Percentiles rank a stretch among this genome's conserved stretches.
Evolutionary conservation across 2,797 vertebrate species (phyloP).

Genomic region (Chloroceryle amazona): DNA sequence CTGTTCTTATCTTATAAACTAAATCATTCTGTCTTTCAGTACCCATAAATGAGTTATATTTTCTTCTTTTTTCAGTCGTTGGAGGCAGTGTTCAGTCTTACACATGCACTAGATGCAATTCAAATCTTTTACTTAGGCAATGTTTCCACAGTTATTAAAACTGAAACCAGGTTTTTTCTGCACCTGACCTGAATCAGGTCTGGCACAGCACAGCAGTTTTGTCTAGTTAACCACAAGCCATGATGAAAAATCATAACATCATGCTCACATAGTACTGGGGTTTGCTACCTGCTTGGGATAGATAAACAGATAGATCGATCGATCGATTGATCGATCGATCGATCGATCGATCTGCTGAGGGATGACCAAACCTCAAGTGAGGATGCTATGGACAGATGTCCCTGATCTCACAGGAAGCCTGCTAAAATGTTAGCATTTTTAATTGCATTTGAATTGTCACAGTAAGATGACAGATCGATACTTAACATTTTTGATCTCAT

Average conservation of each 20-base stretch:
- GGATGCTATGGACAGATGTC: not conserved
- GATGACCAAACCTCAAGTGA: not conserved
- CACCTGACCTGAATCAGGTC: not conserved
- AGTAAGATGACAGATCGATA: not conserved
- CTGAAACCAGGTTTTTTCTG: not conserved
- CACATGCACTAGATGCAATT: not conserved
- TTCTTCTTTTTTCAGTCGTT: not conserved
- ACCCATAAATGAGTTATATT: not conserved
- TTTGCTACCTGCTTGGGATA: not conserved
- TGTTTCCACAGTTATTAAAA: not conserved
- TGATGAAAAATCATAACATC: rapidly evolving
- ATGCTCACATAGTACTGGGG: rapidly evolving
- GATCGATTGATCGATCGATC: no score
- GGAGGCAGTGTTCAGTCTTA: not conserved
- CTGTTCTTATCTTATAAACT: not conserved
- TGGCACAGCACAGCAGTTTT: not conserved
- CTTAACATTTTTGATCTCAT: not conserved
- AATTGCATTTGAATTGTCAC: not conserved
- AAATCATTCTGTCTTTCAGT: not conserved
- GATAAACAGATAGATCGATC: no score
- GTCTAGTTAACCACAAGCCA: not conserved
- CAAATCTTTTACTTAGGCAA: not conserved
- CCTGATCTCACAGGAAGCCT: not conserved
- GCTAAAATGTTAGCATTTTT: not conserved
- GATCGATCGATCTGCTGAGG: not conserved